Evolutionary conservation across 2,113 vertebrate genomes (phyloP).

Genomic region (Neoarius graeffei): DNA sequence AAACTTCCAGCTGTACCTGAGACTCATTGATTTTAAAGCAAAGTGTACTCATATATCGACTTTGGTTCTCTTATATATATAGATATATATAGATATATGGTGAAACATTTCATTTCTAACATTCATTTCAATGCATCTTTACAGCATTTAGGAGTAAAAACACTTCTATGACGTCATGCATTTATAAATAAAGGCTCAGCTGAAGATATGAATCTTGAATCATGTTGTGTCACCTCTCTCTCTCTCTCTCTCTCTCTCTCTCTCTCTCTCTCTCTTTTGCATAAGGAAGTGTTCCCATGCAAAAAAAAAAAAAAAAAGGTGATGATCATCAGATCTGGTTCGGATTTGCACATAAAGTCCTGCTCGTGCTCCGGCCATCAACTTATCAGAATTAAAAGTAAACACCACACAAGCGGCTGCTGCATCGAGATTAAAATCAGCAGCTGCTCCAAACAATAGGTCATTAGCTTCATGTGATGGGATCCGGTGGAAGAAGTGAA

Average conservation of each 20-base stretch:
- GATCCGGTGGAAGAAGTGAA: background rate
- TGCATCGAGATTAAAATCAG: background rate
- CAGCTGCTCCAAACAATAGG: slow-evolving; percentile 26
- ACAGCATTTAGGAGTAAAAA: background rate
- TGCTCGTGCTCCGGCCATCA: background rate
- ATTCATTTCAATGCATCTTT: too few relatives aligned
- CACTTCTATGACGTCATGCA: background rate
- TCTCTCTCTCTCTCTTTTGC: background rate
- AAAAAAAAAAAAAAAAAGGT: background rate
- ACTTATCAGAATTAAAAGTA: background rate
- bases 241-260: background rate
- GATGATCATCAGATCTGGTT: background rate
- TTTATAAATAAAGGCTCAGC: background rate
- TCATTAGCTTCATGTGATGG: background rate
- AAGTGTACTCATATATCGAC: too few relatives aligned
- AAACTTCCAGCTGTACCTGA: too few relatives aligned
- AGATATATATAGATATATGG: too few relatives aligned
- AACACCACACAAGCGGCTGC: background rate
- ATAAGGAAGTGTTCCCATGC: slow-evolving; percentile 24
- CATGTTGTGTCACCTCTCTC: too few relatives aligned
- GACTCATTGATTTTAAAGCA: too few relatives aligned
- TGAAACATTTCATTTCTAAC: too few relatives aligned
- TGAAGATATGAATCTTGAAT: background rate
- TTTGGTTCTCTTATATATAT: too few relatives aligned
- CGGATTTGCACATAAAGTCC: background rate